Evolutionary conservation across 2,888 invertebrate species (phyloP).

Genomic region (Torymus tubicola): DNA sequence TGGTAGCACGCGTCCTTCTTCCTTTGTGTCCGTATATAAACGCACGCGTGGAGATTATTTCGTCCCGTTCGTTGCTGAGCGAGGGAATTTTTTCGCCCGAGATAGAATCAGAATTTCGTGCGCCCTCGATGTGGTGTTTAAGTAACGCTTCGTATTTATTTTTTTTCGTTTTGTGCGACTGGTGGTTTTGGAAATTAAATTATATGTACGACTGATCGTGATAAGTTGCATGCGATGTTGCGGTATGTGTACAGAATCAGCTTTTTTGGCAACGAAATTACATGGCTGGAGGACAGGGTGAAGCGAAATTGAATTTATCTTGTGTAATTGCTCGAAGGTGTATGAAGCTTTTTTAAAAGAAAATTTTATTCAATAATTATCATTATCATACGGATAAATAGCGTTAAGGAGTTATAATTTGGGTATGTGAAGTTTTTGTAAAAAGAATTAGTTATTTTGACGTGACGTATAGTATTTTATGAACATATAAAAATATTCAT

Average conservation of each 20-base stretch:
- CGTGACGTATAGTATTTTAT: no score
- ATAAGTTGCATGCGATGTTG: not conserved
- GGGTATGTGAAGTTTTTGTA: no score
- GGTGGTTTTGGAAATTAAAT: no score
- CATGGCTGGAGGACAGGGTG: not conserved
- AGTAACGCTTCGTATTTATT: no score
- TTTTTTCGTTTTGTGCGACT: no score
- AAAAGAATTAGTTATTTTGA: no score
- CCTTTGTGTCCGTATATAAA: conserved; percentile 2
- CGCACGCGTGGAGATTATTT: not conserved
- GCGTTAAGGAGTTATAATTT: no score
- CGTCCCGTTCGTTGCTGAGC: not conserved
- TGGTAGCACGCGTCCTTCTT: not conserved
- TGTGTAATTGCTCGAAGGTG: conserved; percentile 3
- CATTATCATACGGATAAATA: no score
- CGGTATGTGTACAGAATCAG: not conserved
- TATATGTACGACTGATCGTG: conserved; percentile 20
- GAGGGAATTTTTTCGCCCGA: conserved; percentile 12
- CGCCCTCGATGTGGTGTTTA: no score
- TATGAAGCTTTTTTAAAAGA: no score
- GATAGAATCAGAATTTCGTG: not conserved
- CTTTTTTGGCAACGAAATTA: not conserved
- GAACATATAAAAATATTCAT: no score
- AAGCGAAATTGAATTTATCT: conserved; percentile 24
- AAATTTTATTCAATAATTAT: no score